phyloP scores from a whole-genome alignment of 2,888 invertebrate species.

The Eugnorisma glareosa region DNA sequence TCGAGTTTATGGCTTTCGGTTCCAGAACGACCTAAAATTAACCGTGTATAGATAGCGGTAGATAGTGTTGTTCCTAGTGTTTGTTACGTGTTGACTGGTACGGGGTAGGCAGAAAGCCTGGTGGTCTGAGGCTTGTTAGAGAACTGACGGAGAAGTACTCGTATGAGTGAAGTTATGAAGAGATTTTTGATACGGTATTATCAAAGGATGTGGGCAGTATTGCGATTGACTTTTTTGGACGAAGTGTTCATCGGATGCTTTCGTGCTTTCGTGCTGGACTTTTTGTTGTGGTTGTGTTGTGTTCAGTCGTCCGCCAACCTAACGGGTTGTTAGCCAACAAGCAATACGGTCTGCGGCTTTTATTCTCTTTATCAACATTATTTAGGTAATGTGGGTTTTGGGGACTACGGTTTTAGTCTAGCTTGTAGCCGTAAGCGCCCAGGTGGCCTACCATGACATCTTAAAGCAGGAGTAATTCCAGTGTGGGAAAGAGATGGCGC shows the following conservation, averaged over 20 bases:
- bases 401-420: too few relatives aligned
- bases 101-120: conserved; percentile 12
- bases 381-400: not conserved
- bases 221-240: not conserved
- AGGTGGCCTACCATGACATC: too few relatives aligned
- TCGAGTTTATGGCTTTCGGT: too few relatives aligned
- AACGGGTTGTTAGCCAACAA: not conserved
- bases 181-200: not conserved
- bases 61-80: conserved; percentile 59
- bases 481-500: too few relatives aligned
- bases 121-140: conserved; percentile 8
- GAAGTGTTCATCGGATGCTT: not conserved
- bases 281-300: not conserved
- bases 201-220: not conserved
- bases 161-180: not conserved
- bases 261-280: not conserved
- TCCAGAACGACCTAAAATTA: too few relatives aligned
- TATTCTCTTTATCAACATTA: not conserved
- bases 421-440: too few relatives aligned
- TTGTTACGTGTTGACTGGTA: not conserved
- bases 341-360: not conserved
- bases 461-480: too few relatives aligned
- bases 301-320: not conserved
- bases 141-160: not conserved
- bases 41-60: conserved; percentile 73